These are phyloP conservation scores for Platanista minor DNA, from an alignment of 2,113 vertebrate species.

Conservation along the genomic window DNA sequence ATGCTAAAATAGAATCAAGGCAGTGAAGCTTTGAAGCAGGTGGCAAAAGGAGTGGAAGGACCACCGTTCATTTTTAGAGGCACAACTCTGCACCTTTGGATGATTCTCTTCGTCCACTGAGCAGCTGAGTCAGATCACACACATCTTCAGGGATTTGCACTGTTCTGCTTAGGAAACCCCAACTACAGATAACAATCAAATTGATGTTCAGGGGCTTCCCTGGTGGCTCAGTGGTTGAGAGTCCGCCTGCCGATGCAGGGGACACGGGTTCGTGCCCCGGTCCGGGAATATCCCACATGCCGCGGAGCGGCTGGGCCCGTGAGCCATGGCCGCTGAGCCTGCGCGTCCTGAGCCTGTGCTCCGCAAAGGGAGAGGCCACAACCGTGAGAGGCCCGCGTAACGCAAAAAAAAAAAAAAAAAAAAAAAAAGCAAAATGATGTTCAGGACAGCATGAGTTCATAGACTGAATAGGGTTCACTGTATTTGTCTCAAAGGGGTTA, in stretches of 20 bases:
- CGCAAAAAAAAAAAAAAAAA: too few species aligned
- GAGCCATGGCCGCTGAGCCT: too few species aligned
- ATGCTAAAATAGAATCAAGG: background rate
- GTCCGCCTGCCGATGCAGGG: too few species aligned
- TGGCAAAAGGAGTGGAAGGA: background rate
- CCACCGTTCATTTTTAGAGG: background rate
- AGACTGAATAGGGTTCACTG: background rate
- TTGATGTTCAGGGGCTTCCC: background rate
- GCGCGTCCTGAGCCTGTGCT: too few species aligned
- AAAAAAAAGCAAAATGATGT: too few species aligned
- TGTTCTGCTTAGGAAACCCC: background rate
- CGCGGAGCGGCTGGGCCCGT: too few species aligned
- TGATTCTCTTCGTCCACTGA: rapidly evolving
- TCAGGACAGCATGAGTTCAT: background rate
- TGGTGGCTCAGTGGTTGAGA: too few species aligned
- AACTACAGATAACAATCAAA: background rate
- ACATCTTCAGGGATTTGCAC: background rate
- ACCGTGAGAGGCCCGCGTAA: too few species aligned
- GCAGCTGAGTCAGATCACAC: background rate
- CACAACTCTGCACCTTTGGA: background rate
- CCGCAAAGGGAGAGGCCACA: too few species aligned
- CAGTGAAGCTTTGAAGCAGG: background rate
- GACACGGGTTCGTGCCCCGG: too few species aligned
- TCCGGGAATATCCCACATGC: too few species aligned
- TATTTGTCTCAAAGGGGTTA: background rate